Evolutionary conservation across 2,113 vertebrate genomes (phyloP), one percentile per base, ranked within the genome.

Genomic region (Trichomycterus rosablanca): DNA sequence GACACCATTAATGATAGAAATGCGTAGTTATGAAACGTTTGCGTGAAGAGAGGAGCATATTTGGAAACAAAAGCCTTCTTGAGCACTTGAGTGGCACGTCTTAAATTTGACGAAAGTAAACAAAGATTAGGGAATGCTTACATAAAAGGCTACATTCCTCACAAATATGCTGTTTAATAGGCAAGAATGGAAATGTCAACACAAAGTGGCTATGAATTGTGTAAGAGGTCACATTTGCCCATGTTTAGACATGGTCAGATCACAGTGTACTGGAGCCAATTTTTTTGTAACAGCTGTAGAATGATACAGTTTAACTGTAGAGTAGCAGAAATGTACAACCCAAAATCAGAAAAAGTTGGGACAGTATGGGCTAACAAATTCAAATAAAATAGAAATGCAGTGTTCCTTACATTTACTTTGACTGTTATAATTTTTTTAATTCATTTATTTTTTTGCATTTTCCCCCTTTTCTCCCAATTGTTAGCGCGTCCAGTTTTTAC

Each of bases 61-160:
- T 23, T 16, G 16, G n/a, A 26, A n/a, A 53, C 28, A 63, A 28
- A 20, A 37, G 20, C 39, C 15, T 19, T 4, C 51, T 56, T 1
- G 7, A 32, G 35, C 26, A 14, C 4, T 20, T 20, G 11, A 20
- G 16, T 20, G 43, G 35, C 35, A 8, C 16, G 6, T 12, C 34
- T 40, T 16, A 8, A 24, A 19, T 18, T 22, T 32, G 23, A 20
- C 22, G 8, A 48, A 40, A 16, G 11, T 23, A 53, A 14, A 65
- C 51, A 37, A 53, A 51, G 45, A 71, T 26, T 15, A 44, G 16
- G n/a, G 30, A 58, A 32, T 52, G 37, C 52, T 50, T 66, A 23
- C 46, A 46, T 28, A 37, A 55, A n/a, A 14, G 52, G 28, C 26
- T 35, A 10, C 55, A 55, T 71, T 71, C 62, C 22, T 20, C 26